phyloP scores from a whole-genome alignment of 2,888 invertebrate genomes.

The Cheilosia pagana region DNA sequence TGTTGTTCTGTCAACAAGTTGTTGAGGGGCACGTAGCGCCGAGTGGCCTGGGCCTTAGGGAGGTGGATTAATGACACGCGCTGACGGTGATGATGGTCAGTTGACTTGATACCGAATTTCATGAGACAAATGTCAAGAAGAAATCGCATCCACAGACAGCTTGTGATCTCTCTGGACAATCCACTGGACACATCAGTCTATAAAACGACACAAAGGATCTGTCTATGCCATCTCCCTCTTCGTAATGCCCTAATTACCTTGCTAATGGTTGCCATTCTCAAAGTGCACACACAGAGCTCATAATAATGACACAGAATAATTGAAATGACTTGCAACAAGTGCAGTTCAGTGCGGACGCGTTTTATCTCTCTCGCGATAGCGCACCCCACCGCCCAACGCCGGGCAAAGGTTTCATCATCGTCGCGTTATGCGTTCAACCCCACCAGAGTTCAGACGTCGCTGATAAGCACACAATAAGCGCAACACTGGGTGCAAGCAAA shows the following conservation, averaged over 20 bases:
- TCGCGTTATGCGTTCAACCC: constrained; percentile 9
- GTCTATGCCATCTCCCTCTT: no score
- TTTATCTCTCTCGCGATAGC: constrained; percentile 2
- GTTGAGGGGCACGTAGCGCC: constrained; percentile 4
- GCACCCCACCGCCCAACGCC: background rate
- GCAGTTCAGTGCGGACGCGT: constrained; percentile 9
- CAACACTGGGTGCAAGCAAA: background rate
- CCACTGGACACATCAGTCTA: no score
- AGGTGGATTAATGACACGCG: background rate
- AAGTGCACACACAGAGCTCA: background rate
- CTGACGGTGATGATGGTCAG: no score
- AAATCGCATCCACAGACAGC: no score
- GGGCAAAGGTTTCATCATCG: constrained; percentile 42
- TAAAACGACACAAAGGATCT: no score
- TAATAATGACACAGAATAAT: background rate
- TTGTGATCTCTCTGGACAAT: no score
- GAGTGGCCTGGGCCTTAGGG: background rate
- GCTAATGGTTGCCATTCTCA: background rate
- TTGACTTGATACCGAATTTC: no score
- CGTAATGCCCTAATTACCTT: background rate
- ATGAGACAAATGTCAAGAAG: no score
- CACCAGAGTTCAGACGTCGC: constrained; percentile 14
- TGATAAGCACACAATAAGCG: constrained; percentile 37
- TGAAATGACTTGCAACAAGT: constrained; percentile 14
- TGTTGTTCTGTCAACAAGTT: constrained; percentile 63